Evolutionary conservation across 1,140 invertebrate species (phyloP).

Genomic region (Zeugodacus cucurbitae): DNA sequence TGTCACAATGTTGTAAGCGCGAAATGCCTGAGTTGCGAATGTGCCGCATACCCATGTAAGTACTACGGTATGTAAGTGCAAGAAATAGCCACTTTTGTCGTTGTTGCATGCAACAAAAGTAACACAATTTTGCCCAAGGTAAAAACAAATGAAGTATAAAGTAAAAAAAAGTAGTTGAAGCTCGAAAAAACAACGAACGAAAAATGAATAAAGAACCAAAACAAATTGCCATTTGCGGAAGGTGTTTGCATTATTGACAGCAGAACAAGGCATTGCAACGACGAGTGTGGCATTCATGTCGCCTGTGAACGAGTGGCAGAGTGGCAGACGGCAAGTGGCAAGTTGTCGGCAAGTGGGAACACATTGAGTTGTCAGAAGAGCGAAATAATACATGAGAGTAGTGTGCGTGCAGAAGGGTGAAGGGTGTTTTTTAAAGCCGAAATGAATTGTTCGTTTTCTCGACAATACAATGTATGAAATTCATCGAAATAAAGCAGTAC

Average conservation of each 20-base stretch:
- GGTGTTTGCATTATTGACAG: slow-evolving; percentile 38
- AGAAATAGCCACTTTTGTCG: slow-evolving; percentile 14
- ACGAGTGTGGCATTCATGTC: slow-evolving; percentile 29
- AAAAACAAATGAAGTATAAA: slow-evolving; percentile 15
- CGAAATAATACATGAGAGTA: background rate
- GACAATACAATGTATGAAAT: too few relatives aligned
- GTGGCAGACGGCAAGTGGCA: slow-evolving; percentile 14
- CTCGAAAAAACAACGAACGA: background rate
- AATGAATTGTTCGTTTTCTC: too few relatives aligned
- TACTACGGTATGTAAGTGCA: background rate
- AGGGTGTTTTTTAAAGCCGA: background rate
- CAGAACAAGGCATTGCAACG: slow-evolving; percentile 25
- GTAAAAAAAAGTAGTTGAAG: background rate
- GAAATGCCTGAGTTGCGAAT: background rate
- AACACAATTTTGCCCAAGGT: background rate
- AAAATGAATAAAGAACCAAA: slow-evolving; percentile 6
- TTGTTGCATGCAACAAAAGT: background rate
- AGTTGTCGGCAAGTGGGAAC: slow-evolving; percentile 3
- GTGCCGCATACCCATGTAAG: background rate
- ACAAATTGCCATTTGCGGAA: slow-evolving; percentile 32
- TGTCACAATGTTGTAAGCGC: slow-evolving; percentile 28
- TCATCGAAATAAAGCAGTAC: too few relatives aligned
- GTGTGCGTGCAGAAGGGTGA: background rate
- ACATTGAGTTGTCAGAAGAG: slow-evolving; percentile 21
- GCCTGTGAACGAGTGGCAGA: background rate